Conservation (phyloP, 2,113 vertebrate species). For the Dunckerocampus dactyliophorus region DNA sequence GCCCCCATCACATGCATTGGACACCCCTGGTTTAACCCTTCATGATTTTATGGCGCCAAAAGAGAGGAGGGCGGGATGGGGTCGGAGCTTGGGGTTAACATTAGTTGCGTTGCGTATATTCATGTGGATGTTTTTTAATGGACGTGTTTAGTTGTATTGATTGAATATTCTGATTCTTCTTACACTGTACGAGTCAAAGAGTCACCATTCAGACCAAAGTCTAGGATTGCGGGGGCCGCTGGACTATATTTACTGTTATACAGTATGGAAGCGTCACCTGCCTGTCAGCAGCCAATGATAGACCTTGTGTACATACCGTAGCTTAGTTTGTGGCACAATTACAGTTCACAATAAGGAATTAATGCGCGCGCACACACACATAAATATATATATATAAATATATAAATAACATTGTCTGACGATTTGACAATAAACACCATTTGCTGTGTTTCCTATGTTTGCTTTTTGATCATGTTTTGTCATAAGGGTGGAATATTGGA, state of each 20-base stretch:
- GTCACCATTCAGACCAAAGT: conserved; percentile 70
- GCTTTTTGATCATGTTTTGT: conserved; percentile 28
- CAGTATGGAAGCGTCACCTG: conserved; percentile 68
- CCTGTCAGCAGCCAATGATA: conserved; percentile 64
- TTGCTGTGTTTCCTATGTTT: conserved; percentile 62
- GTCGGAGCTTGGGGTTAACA: conserved; percentile 34
- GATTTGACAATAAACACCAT: conserved; percentile 75
- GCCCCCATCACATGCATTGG: no score
- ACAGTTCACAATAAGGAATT: conserved; percentile 62
- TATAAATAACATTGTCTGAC: conserved; percentile 63
- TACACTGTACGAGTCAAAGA: conserved; percentile 66
- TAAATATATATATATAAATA: conserved; percentile 6
- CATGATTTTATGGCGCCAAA: conserved; percentile 55
- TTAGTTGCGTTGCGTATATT: conserved; percentile 72
- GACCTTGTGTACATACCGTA: conserved; percentile 71
- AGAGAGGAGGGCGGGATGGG: not conserved
- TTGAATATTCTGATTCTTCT: conserved; percentile 33
- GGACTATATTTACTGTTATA: conserved; percentile 72
- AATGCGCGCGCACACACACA: conserved; percentile 58
- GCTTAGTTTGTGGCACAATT: conserved; percentile 73
- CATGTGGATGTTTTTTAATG: conserved; percentile 73
- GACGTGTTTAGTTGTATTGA: conserved; percentile 72
- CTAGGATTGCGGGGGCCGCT: conserved; percentile 53
- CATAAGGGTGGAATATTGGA: no score
- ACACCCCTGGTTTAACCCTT: conserved; percentile 38